Conservation (phyloP, 2,113 vertebrate genomes). For the Thalassoma bifasciatum region DNA sequence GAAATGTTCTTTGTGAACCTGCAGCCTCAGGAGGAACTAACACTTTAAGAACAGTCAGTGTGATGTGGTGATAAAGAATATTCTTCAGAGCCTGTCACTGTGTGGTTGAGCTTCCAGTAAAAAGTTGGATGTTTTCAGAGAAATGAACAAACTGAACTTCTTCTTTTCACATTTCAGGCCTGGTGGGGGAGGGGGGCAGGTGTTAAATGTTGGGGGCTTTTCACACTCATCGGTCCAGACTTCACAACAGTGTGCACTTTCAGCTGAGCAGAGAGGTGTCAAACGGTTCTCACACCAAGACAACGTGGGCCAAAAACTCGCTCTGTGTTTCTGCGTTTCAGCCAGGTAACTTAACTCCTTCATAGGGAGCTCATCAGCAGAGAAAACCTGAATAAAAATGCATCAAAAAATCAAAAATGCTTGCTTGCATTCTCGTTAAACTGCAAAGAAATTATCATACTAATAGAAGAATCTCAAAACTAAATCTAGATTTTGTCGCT, state of each 20-base stretch:
- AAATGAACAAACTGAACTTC: conserved; percentile 1
- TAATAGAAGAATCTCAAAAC: too few relatives aligned
- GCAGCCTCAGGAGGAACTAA: not conserved
- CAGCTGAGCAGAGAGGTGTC: conserved; percentile 51
- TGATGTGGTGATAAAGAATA: not conserved
- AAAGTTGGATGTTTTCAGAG: not conserved
- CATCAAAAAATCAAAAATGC: too few relatives aligned
- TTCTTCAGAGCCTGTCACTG: not conserved
- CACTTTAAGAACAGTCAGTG: not conserved
- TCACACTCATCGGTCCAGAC: conserved; percentile 41
- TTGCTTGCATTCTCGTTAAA: too few relatives aligned
- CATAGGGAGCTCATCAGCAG: too few relatives aligned
- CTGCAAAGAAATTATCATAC: too few relatives aligned
- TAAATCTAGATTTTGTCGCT: too few relatives aligned
- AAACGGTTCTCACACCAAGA: conserved; percentile 49
- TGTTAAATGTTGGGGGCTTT: conserved; percentile 33
- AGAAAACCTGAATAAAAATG: not conserved
- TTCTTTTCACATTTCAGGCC: not conserved
- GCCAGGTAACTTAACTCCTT: not conserved
- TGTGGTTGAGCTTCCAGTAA: not conserved
- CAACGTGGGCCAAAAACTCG: not conserved
- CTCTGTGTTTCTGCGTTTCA: not conserved
- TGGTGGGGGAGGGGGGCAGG: not conserved
- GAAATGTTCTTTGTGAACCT: too few relatives aligned
- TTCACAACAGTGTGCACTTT: conserved; percentile 1